Evolutionary conservation across 2,888 invertebrate species (phyloP), one percentile per base, ranked within the genome.

Genomic region (Tryphoninae sp.): DNA sequence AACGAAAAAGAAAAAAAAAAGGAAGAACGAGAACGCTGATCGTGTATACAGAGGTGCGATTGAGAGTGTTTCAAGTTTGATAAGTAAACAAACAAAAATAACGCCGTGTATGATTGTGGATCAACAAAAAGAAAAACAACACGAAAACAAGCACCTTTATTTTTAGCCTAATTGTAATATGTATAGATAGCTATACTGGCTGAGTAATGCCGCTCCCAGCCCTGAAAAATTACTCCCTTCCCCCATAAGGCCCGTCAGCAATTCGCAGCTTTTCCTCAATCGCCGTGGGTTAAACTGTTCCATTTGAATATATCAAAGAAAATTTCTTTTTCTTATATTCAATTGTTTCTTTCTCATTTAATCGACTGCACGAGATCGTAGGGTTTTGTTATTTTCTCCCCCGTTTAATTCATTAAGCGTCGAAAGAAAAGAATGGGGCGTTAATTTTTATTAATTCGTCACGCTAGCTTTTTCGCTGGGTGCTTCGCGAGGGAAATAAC

Each of bases 131-230:
- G 55, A 23, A 33, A 19, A 77, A 74, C 58, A 72, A 77, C 40
- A 78, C 77, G 49, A 69, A 84, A 81, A 85, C 86, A 88, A 87
- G 87, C 88, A 88, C 86, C 83, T 84, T 88, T 84, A 86, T 87
- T 87, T 88, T 87, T 89, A 89, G 89, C 86, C 81, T 88, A 87
- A 88, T 89, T 89, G 84, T 89, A 88, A 89, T 80, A 85, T 89
- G 87, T 88, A 87, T 87, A 88, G 83, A 84, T 83, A 84, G 83
- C 81, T 81, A 76, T 83, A 80, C 81, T 65, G 73, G 69, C 80
- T 69, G 73, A 62, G 62, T 65, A 23, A 64, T 69, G 59, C 61
- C 19, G 22, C 51, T 51, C 33, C 42, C 58, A 13, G 11, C 23
- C 64, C 22, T 55, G 62, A 22, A 45, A 40, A 74, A 33, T 49